phyloP scores from a whole-genome alignment of 2,797 vertebrate species.

The Typhlichthys eigenmanni region DNA sequence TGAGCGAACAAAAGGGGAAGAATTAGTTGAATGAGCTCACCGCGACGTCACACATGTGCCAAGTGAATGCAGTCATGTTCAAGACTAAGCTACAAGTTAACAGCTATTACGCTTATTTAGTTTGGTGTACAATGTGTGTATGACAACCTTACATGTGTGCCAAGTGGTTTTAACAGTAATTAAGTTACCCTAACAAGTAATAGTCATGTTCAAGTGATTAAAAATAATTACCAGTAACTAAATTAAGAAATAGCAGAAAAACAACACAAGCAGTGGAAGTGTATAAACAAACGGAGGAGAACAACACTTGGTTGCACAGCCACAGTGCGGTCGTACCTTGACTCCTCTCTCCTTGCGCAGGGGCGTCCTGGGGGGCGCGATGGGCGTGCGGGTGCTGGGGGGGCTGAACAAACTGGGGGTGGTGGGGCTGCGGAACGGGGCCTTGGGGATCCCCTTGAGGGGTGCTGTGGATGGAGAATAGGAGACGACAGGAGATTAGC shows the following conservation, averaged over 20 bases:
- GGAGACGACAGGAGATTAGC: background rate
- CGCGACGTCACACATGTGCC: background rate
- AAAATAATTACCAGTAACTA: no score
- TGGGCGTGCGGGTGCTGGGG: slow-evolving; percentile 90
- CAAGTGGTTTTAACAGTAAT: no score
- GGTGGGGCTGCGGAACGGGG: slow-evolving; percentile 92
- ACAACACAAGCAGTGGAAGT: background rate
- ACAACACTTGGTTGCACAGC: background rate
- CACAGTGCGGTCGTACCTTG: slow-evolving; percentile 78
- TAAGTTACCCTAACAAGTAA: no score
- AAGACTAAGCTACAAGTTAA: no score
- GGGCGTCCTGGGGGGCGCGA: slow-evolving; percentile 89
- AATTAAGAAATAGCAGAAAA: no score
- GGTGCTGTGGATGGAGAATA: slow-evolving; percentile 77
- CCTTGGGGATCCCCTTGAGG: slow-evolving; percentile 97
- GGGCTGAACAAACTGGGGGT: slow-evolving; percentile 95
- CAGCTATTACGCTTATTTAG: no score
- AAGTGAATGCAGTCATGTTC: no score
- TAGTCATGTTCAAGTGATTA: no score
- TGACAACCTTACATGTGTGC: no score
- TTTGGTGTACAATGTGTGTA: no score
- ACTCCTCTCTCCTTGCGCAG: slow-evolving; percentile 94
- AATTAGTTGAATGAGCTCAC: background rate
- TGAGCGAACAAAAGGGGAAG: slow-evolving; percentile 48
- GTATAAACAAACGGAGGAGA: background rate